These are phyloP conservation scores for Ophthalmolycus amberensis DNA, from an alignment of 2,113 vertebrate genomes.

Conservation along the genomic window DNA sequence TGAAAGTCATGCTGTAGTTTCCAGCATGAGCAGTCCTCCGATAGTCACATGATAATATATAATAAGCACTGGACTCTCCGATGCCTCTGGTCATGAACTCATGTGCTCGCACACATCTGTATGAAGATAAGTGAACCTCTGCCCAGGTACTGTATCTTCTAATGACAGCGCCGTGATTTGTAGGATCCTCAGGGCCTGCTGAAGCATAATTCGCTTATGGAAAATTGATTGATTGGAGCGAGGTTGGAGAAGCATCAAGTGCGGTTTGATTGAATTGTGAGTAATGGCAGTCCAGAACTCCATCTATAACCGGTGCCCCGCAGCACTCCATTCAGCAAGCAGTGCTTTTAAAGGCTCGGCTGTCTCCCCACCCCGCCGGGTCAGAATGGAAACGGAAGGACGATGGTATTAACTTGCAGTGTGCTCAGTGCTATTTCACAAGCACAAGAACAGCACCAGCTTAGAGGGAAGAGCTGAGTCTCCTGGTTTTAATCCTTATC, in stretches of 20 bases:
- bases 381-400: neutral
- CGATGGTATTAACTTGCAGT: neutral
- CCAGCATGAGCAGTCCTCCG: neutral
- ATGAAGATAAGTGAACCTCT: neutral
- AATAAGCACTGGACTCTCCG: neutral
- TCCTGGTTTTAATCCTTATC: neutral
- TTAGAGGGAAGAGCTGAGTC: neutral
- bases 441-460: too few species aligned
- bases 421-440: neutral
- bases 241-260: slow-evolving; percentile 65
- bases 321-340: slow-evolving; percentile 38
- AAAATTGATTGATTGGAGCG: slow-evolving; percentile 72
- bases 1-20: neutral
- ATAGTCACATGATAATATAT: neutral
- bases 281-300: slow-evolving; percentile 54
- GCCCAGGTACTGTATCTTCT: slow-evolving; percentile 10
- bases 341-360: slow-evolving; percentile 50
- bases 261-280: slow-evolving; percentile 77
- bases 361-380: slow-evolving; percentile 24
- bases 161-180: slow-evolving; percentile 50
- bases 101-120: neutral
- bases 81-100: neutral
- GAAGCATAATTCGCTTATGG: slow-evolving; percentile 64
- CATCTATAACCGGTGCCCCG: slow-evolving; percentile 34
- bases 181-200: slow-evolving; percentile 46